Percentiles rank a stretch among this genome's conserved stretches.
These are phyloP conservation scores for Nilaparvata lugens DNA, from an alignment of 1,140 invertebrate genomes.

Conservation along the genomic window DNA sequence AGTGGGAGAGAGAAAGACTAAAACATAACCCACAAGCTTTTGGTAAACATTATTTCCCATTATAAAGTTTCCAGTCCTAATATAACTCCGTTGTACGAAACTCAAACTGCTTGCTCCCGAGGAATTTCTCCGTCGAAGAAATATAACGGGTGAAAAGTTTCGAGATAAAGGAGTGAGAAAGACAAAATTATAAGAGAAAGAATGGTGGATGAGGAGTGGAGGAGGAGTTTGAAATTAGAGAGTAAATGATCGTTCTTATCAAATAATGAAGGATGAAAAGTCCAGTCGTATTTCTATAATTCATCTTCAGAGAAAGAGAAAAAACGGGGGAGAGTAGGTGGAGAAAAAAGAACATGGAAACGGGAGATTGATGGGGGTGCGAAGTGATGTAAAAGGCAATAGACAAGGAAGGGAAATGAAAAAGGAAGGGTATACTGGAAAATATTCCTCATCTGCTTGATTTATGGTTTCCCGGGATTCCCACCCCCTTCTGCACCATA, in stretches of 20 bases:
- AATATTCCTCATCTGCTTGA: no score
- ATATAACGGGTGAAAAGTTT: constrained; percentile 65
- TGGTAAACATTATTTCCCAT: constrained; percentile 16
- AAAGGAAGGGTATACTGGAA: neutral
- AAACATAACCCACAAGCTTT: constrained; percentile 6
- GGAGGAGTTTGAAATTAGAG: neutral
- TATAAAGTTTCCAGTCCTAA: constrained; percentile 18
- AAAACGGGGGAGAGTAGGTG: neutral
- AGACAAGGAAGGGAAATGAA: neutral
- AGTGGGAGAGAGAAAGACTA: neutral
- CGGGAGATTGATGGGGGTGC: neutral
- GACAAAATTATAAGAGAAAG: constrained; percentile 2
- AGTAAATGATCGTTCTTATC: no score
- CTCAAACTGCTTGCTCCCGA: no score
- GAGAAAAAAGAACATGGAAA: neutral
- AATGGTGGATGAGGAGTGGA: neutral
- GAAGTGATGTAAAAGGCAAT: neutral
- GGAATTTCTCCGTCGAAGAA: constrained; percentile 74
- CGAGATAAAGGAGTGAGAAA: constrained; percentile 1
- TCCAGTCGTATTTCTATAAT: no score
- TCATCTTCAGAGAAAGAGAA: neutral
- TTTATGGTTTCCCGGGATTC: no score
- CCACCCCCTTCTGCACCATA: no score
- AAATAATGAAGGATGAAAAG: no score
- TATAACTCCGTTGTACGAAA: constrained; percentile 1